Base-by-base conservation (phyloP, 2,797 vertebrate genomes). In the Coreius guichenoti region DNA sequence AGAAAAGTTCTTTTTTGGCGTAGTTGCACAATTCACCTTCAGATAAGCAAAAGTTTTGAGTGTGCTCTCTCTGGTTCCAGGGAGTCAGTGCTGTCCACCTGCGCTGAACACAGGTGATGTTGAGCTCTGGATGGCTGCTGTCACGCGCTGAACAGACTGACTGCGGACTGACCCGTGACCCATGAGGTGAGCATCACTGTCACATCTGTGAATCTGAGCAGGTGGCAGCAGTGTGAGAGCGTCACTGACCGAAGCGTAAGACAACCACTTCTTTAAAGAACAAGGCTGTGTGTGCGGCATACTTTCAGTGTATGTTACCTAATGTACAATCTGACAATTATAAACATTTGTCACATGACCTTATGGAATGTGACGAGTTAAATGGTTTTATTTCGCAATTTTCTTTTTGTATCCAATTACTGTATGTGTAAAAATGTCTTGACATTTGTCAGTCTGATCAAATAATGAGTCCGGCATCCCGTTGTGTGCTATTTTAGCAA, bases 141-240 rank as follows among this genome's bases (percentile, higher is more conserved):
- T 81, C 49, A 69, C 23, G 8, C 65, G 70, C 29, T 33, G 43
- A 80, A 68, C 63, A 80, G 61, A 80, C 26, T 80, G 43, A 80
- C 78, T 67, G 26, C 8, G 31, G 47, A 31, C 31, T 1, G 67
- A 81, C 67, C 65, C 16, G 4, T 75, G 70, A 83, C 72, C 72
- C 61, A 43, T n/a, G 51, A 78, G 36, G 73, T 82, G 70, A 74
- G 13, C 56, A 83, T 76, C 45, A 67, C 81, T 76, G 81, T 83
- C 72, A 83, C 16, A 70, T 56, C 29, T 39, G 67, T 39, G 49
- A 56, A 70, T 70, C 67, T 81, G 72, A 83, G 29, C 81, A 83
- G 81, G 58, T 76, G 81, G 39, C 43, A 83, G 14, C 63, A 49
- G 16, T 49, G 36, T 16, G 26, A 63, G 36, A 82, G 47, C 12